Evolutionary conservation across 2,113 vertebrate species (phyloP).

Genomic region (Oryzias javanicus): DNA sequence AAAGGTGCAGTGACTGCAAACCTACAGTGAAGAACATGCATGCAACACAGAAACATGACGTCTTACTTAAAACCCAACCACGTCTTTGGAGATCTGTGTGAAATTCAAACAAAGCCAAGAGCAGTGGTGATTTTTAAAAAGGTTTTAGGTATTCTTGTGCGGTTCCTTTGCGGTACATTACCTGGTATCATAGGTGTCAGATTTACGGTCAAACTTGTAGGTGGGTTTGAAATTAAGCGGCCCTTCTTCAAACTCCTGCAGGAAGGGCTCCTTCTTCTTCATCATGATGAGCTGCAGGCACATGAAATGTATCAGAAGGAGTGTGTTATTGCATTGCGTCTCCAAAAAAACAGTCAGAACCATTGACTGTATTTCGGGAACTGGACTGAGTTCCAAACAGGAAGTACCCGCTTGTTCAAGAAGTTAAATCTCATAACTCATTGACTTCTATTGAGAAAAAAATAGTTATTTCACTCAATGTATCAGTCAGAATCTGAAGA

Average conservation of each 20-base stretch:
- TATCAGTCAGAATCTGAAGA: too few species aligned
- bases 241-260: slow-evolving; percentile 91
- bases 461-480: too few species aligned
- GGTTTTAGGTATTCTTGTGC: background rate
- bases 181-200: slow-evolving; percentile 89
- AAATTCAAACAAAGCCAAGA: slow-evolving; percentile 53
- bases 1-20: slow-evolving; percentile 11
- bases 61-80: slow-evolving; percentile 86
- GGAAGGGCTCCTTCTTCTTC: slow-evolving; percentile 84
- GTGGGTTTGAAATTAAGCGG: slow-evolving; percentile 88
- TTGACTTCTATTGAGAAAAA: too few species aligned
- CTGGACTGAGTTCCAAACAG: too few species aligned
- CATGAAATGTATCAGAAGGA: background rate
- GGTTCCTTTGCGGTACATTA: slow-evolving; percentile 51
- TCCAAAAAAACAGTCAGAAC: too few species aligned
- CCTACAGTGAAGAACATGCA: background rate
- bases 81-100: slow-evolving; percentile 75
- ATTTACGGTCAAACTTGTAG: slow-evolving; percentile 90
- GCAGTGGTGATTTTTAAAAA: slow-evolving; percentile 2
- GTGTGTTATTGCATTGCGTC: background rate
- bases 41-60: slow-evolving; percentile 15
- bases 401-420: too few species aligned
- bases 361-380: too few species aligned
- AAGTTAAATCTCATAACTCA: too few species aligned
- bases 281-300: slow-evolving; percentile 84